These are phyloP conservation scores for Dasyornis broadbenti DNA, from an alignment of 2,113 vertebrate species.

Conservation along the genomic window DNA sequence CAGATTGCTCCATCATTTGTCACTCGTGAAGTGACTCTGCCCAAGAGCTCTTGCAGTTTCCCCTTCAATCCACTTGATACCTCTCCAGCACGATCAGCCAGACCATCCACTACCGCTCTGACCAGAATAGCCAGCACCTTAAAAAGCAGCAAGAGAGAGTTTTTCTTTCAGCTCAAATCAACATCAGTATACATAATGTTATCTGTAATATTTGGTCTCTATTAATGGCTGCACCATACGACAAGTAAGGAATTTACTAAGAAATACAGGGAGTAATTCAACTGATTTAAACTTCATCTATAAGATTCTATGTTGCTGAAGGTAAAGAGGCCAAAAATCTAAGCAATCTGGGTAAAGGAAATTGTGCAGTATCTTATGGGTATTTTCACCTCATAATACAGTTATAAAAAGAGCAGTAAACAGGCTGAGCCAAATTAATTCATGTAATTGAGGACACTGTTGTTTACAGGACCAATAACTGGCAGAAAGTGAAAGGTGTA, in stretches of 20 bases:
- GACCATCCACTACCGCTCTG: constrained; percentile 74
- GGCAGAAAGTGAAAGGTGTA: background rate
- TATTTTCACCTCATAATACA: background rate
- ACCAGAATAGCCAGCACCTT: constrained; percentile 91
- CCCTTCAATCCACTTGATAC: constrained; percentile 60
- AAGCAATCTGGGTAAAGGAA: background rate
- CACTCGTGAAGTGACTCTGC: constrained; percentile 85
- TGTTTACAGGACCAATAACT: background rate
- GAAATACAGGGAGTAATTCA: background rate
- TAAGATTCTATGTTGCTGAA: background rate
- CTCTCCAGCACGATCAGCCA: constrained; percentile 76
- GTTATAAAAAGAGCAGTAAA: background rate
- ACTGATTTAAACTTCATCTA: background rate
- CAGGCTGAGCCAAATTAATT: background rate
- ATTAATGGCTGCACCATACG: background rate
- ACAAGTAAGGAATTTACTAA: background rate
- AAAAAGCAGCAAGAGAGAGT: background rate
- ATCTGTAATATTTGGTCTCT: background rate
- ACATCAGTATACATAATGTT: background rate
- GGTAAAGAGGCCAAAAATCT: background rate
- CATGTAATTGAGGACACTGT: background rate
- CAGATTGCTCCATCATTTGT: constrained; percentile 84
- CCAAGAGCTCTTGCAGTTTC: constrained; percentile 86
- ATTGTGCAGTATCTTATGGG: background rate
- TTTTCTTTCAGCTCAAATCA: background rate